Evolutionary conservation across 2,113 vertebrate genomes (phyloP), one percentile per base, ranked within the genome.

Genomic region (Hemiscyllium ocellatum): DNA sequence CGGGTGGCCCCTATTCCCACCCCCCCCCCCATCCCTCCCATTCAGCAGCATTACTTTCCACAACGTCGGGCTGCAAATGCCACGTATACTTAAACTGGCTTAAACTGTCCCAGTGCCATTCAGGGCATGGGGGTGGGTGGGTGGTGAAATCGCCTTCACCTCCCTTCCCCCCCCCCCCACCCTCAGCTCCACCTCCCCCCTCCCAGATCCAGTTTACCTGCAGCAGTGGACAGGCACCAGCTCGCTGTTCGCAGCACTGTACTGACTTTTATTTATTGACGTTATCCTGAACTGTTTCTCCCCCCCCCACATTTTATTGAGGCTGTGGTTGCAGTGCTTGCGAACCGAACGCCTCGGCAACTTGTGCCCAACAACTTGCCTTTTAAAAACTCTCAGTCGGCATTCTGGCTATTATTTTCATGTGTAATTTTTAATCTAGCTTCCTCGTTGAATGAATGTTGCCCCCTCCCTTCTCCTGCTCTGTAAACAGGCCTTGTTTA

Each of bases 1-100:
- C 37, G 29, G 22, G 22, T 52, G 42, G 47, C 85, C 47, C 24
- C 56, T 17, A 61, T 37, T 2, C 52, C 29, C 7, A 2, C 3
- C 20, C 56, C 19, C 8, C 47, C 42, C 56, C 15, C 56, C 56
- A 29, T 29, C 33, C 26, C 56, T 91, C 68, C 52, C 65, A 94
- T 68, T 94, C 65, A 66, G 66, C 65, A 37, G 86, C 20, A 94
- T 69, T 68, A 65, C 65, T 42, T 37, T 94, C n/a, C 65, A n/a
- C 37, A 37, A 66, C 61, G 61, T 94, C 65, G 61, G 87, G 65
- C 65, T 68, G 2, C 90, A 93, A 68, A 94, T 94, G 90, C 90
- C 90, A 94, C 90, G 90, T 94, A 68, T 22, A 94, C 90, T 94
- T 94, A 37, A 65, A 37, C 65, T 68, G 90, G 90, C 12, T 68